Evolutionary conservation across 2,113 vertebrate species (phyloP), one percentile per base, ranked within the genome.

Genomic region (Nyctibius bracteatus): DNA sequence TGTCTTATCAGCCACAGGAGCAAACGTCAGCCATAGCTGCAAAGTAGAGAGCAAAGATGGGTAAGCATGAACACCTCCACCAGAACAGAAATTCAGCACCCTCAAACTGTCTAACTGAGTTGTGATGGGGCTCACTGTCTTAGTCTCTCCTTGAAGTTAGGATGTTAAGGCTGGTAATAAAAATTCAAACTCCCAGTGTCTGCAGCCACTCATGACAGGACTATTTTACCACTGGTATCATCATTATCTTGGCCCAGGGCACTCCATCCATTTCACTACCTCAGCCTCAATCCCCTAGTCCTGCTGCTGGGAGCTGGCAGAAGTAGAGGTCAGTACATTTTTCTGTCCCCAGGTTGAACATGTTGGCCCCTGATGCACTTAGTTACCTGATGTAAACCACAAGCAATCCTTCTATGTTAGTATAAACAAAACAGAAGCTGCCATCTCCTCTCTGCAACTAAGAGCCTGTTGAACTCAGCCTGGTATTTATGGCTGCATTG

Each of bases 11-110:
- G 99, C 99, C 73, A 99, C 98, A 5, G 99, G 99, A 12, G 99
- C 99, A 66, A 99, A 99, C 0, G 98, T 99, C 96, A 99, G 98
- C 99, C 99, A 99, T 39, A 98, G 49, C 99, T 99, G 97, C 44
- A 78, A 43, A 84, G 27, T 5, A 68, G 35, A 96, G 17, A 90
- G 25, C 47, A 92, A 91, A 93, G 24, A 62, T 0, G 0, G 5
- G 25, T 49, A 86, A 88, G 20, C 39, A 52, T 19, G 11, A 86
- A 78, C 24, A 86, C 5, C 4, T n/a, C 10, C 13, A 65, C 27
- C 9, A 63, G 33, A 81, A 63, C 7, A 72, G 43, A 74, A 84
- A 67, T 70, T 79, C 41, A 65, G 23, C 44, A 89, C 6, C 47
- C 33, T 83, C 72, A 74, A 61, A 73, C 3, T 25, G 15, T 17